Evolutionary conservation across 2,888 invertebrate genomes (phyloP).

Genomic region (Epistrophe grossulariae): DNA sequence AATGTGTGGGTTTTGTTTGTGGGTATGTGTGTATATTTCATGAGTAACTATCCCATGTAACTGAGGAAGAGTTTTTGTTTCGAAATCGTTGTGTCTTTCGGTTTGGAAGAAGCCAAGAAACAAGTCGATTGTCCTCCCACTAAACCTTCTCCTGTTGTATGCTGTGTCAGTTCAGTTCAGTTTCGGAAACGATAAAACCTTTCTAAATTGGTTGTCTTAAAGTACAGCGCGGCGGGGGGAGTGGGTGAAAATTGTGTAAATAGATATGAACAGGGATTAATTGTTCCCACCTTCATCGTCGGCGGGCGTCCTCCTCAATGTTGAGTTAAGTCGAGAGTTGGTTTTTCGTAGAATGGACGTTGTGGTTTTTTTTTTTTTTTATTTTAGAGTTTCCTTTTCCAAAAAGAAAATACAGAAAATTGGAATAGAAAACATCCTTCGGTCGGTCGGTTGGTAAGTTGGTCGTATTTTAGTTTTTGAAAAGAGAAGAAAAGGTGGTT

Average conservation of each 20-base stretch:
- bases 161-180: conserved; percentile 48
- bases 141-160: conserved; percentile 11
- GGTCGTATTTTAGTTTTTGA: neutral
- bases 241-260: conserved; percentile 57
- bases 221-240: conserved; percentile 16
- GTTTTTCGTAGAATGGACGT: conserved; percentile 46
- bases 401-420: conserved; percentile 29
- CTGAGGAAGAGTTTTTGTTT: conserved; percentile 44
- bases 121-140: conserved; percentile 48
- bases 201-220: conserved; percentile 70
- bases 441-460: neutral
- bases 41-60: conserved; percentile 4
- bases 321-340: conserved; percentile 38
- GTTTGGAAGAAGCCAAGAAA: conserved; percentile 24
- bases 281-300: conserved; percentile 72
- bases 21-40: neutral
- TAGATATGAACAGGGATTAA: conserved; percentile 73
- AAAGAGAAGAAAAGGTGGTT: conserved; percentile 19
- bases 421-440: conserved; percentile 26
- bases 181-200: conserved; percentile 65
- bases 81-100: conserved; percentile 53
- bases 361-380: conserved; percentile 35
- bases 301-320: neutral
- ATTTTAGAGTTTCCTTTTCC: conserved; percentile 20
- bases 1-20: neutral